These are phyloP conservation scores for Sterrhoptilus dennistouni DNA, from an alignment of 2,113 vertebrate genomes.

Conservation along the genomic window DNA sequence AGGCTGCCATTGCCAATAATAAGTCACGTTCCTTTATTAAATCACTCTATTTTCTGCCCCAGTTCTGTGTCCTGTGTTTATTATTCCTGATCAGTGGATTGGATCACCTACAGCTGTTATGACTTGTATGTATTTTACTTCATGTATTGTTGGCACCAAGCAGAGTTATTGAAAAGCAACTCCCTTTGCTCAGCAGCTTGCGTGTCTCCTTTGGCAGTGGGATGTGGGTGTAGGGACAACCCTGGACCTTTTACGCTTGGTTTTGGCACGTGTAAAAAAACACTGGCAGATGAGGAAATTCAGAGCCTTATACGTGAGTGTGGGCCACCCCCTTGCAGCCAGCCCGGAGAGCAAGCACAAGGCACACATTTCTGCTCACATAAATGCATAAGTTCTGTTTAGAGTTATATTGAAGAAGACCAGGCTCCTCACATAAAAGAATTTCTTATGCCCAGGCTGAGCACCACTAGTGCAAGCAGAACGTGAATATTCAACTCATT, in stretches of 20 bases:
- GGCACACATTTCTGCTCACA: neutral
- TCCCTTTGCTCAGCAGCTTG: neutral
- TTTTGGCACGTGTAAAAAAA: neutral
- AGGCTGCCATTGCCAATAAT: neutral
- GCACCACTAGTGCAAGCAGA: neutral
- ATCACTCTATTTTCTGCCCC: neutral
- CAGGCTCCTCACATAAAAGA: neutral
- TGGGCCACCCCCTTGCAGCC: neutral
- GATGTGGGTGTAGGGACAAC: neutral
- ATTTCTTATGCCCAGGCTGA: neutral
- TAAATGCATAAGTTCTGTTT: neutral
- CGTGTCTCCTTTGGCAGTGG: neutral
- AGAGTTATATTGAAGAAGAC: neutral
- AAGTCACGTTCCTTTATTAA: neutral
- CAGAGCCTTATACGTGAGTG: neutral
- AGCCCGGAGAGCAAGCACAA: neutral
- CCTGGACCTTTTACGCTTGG: fast-evolving
- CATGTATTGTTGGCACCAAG: neutral
- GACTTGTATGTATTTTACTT: neutral
- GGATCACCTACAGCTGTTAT: neutral
- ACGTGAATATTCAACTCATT: neutral
- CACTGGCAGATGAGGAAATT: neutral
- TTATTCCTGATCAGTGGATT: neutral
- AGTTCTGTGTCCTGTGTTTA: neutral
- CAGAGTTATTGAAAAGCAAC: neutral